Evolutionary conservation across 2,888 invertebrate species (phyloP).

Genomic region (Lepidocyrtinus sp.): DNA sequence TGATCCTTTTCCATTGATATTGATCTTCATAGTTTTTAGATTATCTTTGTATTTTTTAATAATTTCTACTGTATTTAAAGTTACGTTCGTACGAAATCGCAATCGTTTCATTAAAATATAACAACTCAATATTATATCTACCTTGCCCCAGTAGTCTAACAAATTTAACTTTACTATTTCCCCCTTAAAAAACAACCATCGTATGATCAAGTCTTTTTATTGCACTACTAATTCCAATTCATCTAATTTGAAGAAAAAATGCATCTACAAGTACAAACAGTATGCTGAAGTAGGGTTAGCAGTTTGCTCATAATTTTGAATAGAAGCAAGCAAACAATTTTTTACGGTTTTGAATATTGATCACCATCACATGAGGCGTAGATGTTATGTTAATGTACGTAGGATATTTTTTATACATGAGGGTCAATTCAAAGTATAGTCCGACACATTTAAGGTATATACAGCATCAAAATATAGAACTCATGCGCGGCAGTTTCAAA

Average conservation of each 20-base stretch:
- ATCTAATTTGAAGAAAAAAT: not conserved
- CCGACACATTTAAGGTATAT: no score
- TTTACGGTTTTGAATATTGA: not conserved
- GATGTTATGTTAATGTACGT: not conserved
- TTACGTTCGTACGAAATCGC: constrained; percentile 14
- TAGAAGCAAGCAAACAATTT: not conserved
- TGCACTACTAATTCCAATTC: constrained; percentile 2
- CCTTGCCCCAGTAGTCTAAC: not conserved
- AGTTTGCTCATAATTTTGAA: not conserved
- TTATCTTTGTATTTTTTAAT: constrained; percentile 15
- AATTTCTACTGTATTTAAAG: not conserved
- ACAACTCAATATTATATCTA: not conserved
- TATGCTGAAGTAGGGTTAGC: no score
- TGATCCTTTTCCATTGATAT: no score
- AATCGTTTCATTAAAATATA: constrained; percentile 17
- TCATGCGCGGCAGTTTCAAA: no score
- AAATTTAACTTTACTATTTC: not conserved
- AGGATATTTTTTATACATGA: no score
- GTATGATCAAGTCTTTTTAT: not conserved
- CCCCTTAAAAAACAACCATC: not conserved
- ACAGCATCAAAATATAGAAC: no score
- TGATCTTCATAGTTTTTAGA: constrained; percentile 20
- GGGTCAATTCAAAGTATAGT: not conserved
- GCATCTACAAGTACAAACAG: not conserved
- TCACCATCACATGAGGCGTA: not conserved